Conservation (phyloP, 2,113 vertebrate genomes). For the Bos indicus region DNA sequence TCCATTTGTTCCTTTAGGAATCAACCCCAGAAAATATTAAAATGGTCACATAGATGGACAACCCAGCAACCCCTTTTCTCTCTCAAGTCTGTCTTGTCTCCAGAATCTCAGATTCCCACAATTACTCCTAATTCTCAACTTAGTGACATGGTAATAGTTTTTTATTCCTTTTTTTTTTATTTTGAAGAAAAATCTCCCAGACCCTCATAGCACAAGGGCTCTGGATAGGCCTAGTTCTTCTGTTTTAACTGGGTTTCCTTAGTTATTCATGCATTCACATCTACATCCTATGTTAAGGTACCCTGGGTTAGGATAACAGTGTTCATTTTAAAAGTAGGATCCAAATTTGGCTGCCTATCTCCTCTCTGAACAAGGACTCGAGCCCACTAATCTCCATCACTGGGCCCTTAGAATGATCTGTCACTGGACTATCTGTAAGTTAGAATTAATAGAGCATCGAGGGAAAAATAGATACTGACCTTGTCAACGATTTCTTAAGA, state of each 20-base stretch:
- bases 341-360: neutral
- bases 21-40: neutral
- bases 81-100: neutral
- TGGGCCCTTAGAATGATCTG: neutral
- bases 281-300: neutral
- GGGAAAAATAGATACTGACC: neutral
- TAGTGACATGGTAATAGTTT: neutral
- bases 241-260: neutral
- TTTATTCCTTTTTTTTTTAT: neutral
- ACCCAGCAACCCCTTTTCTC: neutral
- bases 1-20: neutral
- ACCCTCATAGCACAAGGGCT: slow-evolving; percentile 15
- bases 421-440: neutral
- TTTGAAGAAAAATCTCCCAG: slow-evolving; percentile 12
- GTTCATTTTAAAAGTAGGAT: neutral
- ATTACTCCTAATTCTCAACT: neutral
- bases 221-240: neutral
- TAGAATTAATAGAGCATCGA: neutral
- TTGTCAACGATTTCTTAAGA: neutral
- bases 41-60: neutral
- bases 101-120: neutral
- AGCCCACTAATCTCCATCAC: neutral
- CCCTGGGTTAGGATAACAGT: neutral
- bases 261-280: neutral
- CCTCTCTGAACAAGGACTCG: neutral